phyloP scores from a whole-genome alignment of 64 coral and sea anemone species.

The Stichodactyla helianthus region DNA sequence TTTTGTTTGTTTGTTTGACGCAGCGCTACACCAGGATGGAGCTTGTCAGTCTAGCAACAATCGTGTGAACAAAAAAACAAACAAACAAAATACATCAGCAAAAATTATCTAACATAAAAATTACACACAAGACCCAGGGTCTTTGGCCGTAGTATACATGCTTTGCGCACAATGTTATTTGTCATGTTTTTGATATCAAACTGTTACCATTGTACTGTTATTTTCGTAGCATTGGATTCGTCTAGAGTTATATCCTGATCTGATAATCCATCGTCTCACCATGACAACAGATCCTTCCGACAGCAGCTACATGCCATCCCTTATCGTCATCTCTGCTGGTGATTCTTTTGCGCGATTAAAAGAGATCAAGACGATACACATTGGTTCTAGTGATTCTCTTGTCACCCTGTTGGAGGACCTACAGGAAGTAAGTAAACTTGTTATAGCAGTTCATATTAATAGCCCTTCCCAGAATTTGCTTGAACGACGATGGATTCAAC shows the following conservation, averaged over 20 bases:
- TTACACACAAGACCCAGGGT: no score
- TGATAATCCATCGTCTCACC: slow-evolving; percentile 77
- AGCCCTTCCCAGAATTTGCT: no score
- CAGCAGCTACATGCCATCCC: slow-evolving; percentile 97
- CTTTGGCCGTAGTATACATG: neutral
- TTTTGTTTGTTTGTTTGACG: no score
- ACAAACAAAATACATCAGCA: no score
- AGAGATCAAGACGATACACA: slow-evolving; percentile 87
- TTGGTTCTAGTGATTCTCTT: slow-evolving; percentile 74
- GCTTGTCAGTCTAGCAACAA: no score
- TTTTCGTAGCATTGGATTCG: slow-evolving; percentile 84
- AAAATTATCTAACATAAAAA: no score
- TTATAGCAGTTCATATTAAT: neutral
- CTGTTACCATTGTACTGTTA: neutral
- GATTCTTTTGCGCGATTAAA: slow-evolving; percentile 62
- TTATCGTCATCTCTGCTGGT: slow-evolving; percentile 77
- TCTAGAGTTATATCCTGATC: slow-evolving; percentile 77
- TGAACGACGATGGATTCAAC: no score
- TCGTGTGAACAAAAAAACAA: neutral
- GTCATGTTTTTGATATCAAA: neutral
- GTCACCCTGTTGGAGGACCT: slow-evolving; percentile 82
- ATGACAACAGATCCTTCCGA: slow-evolving; percentile 94
- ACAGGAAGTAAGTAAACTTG: slow-evolving; percentile 44
- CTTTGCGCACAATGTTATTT: no score
- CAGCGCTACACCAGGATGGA: no score